Evolutionary conservation across 2,888 invertebrate genomes (phyloP), one percentile per base, ranked within the genome.

Genomic region (Palloptera scutellata): DNA sequence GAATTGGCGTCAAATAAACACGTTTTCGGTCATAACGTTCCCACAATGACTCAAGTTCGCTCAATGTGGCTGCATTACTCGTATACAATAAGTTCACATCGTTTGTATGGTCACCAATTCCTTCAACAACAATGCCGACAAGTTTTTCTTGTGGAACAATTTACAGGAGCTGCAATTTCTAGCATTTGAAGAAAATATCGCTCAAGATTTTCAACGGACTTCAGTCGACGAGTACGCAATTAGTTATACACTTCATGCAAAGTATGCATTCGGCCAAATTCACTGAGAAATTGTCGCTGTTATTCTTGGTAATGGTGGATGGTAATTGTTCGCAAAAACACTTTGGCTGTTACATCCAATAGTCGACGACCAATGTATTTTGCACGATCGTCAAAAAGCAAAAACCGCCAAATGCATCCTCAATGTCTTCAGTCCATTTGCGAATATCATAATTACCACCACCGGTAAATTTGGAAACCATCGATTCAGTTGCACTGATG

Each of bases 111-210:
- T 62, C 62, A n/a, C 42, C 42, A 8, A 53, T 20, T 15, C 62
- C 62, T 12, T 17, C 42, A 5, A 62, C 53, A 17, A 62, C 19
- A n/a, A 42, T n/a, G 13, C 52, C 53, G 42, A 62, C 41, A 40
- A 62, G 30, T 17, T 53, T 53, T 9, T 6, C 11, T 41, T 62
- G 53, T 15, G 52, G 15, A 53, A 62, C 13, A 17, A n/a, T 53
- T 53, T 8, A 53, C 40, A 12, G 12, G 11, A 3, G 13, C 13
- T 17, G 62, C 62, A 11, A 62, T 62, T 40, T 53, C 62, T 41
- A 41, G 62, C 62, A 62, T 62, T 40, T 62, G 53, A 13, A 62
- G 13, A 12, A 62, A 12, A 19, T 62, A 62, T 10, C 62, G 52
- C n/a, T 62, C 13, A 12, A 53, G 8, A 13, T 15, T 53, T 41